phyloP scores from a whole-genome alignment of 2,888 invertebrate species.

The Vesta saturnalis region DNA sequence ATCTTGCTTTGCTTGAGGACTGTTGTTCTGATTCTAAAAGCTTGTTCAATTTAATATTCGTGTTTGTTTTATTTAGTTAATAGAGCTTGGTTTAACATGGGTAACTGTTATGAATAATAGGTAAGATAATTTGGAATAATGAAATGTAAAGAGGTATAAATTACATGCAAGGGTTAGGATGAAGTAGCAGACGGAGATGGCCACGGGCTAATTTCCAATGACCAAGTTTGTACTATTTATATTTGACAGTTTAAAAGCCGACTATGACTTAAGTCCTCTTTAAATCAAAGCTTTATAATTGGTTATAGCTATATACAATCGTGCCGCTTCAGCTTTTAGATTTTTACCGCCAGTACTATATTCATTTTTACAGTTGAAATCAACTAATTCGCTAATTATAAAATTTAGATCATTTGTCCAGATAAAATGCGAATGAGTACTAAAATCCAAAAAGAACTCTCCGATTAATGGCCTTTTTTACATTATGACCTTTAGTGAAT shows the following conservation, averaged over 20 bases:
- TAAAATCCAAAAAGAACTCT: too few relatives aligned
- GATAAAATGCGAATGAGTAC: too few relatives aligned
- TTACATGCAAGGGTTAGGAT: constrained; percentile 47
- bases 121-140: constrained; percentile 51
- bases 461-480: too few relatives aligned
- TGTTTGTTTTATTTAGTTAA: constrained; percentile 10
- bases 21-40: constrained; percentile 25
- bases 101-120: constrained; percentile 48
- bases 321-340: constrained; percentile 4
- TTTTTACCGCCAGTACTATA: background rate
- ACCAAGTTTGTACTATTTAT: constrained; percentile 48
- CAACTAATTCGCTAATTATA: too few relatives aligned
- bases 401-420: too few relatives aligned
- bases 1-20: constrained; percentile 18
- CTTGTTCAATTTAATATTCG: constrained; percentile 24
- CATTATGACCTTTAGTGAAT: too few relatives aligned
- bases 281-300: constrained; percentile 34
- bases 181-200: constrained; percentile 53
- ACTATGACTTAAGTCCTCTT: constrained; percentile 43
- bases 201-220: constrained; percentile 46
- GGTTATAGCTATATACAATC: constrained; percentile 21
- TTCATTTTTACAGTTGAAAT: background rate
- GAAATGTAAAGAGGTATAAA: constrained; percentile 53
- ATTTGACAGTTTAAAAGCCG: constrained; percentile 43
- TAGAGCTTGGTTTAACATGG: constrained; percentile 37